Percentiles rank a stretch among this genome's conserved stretches.
phyloP scores from a whole-genome alignment of 1,140 invertebrate species.

The Nebria ingens region DNA sequence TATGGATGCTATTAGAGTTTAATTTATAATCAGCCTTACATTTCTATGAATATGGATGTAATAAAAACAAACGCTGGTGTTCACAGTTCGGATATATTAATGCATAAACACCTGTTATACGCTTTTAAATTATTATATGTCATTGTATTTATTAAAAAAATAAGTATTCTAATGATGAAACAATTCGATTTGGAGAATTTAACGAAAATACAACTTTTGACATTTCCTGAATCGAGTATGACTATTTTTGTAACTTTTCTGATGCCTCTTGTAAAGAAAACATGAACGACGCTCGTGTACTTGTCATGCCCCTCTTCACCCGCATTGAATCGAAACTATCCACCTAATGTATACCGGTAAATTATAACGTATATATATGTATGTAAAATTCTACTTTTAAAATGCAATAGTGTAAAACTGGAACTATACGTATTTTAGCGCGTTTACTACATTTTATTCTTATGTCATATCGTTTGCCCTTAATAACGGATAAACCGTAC shows the following conservation, averaged over 20 bases:
- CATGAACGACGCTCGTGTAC: not conserved
- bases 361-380: no score
- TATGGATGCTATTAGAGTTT: no score
- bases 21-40: no score
- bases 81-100: no score
- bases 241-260: no score
- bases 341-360: slow-evolving; percentile 8
- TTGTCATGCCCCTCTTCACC: not conserved
- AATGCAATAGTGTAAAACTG: not conserved
- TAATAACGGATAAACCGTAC: not conserved
- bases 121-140: no score
- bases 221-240: no score
- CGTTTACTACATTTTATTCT: not conserved
- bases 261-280: not conserved
- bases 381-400: not conserved
- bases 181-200: not conserved
- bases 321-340: not conserved
- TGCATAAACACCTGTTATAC: no score
- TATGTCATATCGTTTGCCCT: not conserved
- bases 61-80: no score
- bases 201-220: not conserved
- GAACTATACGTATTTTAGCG: not conserved
- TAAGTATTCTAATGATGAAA: not conserved
- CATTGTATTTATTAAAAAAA: no score
- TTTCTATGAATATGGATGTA: no score